Evolutionary conservation across 64 coral and sea anemone genomes (phyloP).

Genomic region (Montipora capricornis): DNA sequence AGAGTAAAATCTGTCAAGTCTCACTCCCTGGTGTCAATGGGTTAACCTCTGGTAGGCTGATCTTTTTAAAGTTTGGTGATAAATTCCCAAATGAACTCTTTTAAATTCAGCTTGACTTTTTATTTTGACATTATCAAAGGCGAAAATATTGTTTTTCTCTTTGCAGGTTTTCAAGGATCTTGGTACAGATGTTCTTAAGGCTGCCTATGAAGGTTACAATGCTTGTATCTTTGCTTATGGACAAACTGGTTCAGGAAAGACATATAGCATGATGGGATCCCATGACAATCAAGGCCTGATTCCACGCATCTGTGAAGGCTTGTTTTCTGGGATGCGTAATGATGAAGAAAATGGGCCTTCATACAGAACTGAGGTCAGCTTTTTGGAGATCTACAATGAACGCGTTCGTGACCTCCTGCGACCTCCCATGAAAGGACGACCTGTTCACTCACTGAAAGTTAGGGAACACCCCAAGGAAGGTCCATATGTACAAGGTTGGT

Average conservation of each 20-base stretch:
- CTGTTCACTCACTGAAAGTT: slow-evolving; percentile 85
- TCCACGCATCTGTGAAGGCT: slow-evolving; percentile 91
- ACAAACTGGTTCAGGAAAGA: slow-evolving; percentile 94
- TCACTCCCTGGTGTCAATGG: no score
- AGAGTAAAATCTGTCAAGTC: no score
- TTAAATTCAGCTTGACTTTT: no score
- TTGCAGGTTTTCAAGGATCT: slow-evolving; percentile 92
- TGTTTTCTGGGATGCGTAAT: slow-evolving; percentile 91
- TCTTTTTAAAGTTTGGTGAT: no score
- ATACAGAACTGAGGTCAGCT: slow-evolving; percentile 98
- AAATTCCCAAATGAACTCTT: no score
- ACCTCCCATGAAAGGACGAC: slow-evolving; percentile 86
- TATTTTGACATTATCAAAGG: no score
- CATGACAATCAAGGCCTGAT: slow-evolving; percentile 83
- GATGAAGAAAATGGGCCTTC: slow-evolving; percentile 80
- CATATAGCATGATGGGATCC: slow-evolving; percentile 95
- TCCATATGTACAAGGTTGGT: slow-evolving; percentile 96
- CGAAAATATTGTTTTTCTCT: neutral
- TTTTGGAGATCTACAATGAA: slow-evolving; percentile 98
- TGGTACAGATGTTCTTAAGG: slow-evolving; percentile 90
- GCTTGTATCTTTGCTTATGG: slow-evolving; percentile 98
- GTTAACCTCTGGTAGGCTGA: no score
- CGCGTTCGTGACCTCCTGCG: slow-evolving; percentile 87
- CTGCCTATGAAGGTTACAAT: slow-evolving; percentile 96
- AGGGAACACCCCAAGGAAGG: slow-evolving; percentile 98